Conservation (phyloP, 2,888 invertebrate genomes). For the Eilema griseolum region DNA sequence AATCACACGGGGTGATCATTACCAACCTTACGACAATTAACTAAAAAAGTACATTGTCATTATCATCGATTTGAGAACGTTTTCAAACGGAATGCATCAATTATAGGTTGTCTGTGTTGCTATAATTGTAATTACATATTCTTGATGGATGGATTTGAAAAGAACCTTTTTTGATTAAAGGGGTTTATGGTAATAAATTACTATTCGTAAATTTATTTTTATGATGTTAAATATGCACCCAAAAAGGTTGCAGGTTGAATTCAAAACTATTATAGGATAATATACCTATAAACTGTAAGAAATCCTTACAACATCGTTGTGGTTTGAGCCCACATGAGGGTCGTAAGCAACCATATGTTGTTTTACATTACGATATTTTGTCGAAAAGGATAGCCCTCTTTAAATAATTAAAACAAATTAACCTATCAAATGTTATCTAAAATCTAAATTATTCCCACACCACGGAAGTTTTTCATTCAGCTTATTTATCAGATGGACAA, state of each 20-base stretch:
- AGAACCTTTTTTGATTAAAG: conserved; percentile 49
- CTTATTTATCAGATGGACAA: conserved; percentile 45
- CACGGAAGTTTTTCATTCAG: conserved; percentile 47
- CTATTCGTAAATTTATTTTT: conserved; percentile 24
- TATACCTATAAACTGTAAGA: background rate
- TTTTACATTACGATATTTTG: conserved; percentile 7
- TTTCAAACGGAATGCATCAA: conserved; percentile 48
- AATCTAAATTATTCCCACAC: conserved; percentile 50
- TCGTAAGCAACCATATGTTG: conserved; percentile 6
- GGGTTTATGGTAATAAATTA: conserved; percentile 34
- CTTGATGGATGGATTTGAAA: conserved; percentile 47
- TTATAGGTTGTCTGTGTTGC: conserved; percentile 50
- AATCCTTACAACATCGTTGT: conserved; percentile 1
- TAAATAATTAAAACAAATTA: conserved; percentile 47
- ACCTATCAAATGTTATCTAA: conserved; percentile 41
- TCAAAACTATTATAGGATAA: background rate
- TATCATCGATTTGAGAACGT: conserved; percentile 38
- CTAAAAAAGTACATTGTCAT: conserved; percentile 36
- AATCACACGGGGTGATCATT: conserved; percentile 35
- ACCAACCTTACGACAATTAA: conserved; percentile 43
- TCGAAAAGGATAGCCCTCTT: conserved; percentile 15
- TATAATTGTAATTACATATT: conserved; percentile 52
- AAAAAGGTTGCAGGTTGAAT: background rate
- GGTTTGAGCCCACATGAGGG: conserved; percentile 7
- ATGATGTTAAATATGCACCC: conserved; percentile 27